These are phyloP conservation scores for Sternarchorhynchus goeldii DNA, from an alignment of 2,797 vertebrate genomes.

Conservation along the genomic window DNA sequence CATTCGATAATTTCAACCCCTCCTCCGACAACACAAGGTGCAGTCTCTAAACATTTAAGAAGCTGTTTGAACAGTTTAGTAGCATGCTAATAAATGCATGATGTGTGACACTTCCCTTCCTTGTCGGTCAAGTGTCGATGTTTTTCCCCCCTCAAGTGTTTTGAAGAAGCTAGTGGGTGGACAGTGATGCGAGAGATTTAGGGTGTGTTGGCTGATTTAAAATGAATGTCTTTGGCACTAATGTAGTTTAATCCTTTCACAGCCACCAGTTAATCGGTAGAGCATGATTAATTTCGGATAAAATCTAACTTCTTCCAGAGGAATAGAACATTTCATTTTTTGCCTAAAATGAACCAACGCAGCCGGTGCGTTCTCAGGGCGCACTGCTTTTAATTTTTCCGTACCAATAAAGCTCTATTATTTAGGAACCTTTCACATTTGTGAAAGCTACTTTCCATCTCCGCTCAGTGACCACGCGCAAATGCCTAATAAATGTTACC, in stretches of 20 bases:
- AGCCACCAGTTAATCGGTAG: no score
- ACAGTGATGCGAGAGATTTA: neutral
- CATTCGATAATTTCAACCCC: no score
- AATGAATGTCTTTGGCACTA: neutral
- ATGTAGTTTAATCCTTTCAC: no score
- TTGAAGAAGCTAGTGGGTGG: neutral
- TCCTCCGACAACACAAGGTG: no score
- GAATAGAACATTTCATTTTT: constrained; percentile 9
- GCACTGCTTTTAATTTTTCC: neutral
- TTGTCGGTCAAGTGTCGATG: neutral
- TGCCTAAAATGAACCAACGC: neutral
- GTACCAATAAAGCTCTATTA: neutral
- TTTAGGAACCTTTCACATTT: neutral
- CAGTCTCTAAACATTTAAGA: no score
- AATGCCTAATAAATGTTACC: neutral
- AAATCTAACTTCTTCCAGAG: neutral
- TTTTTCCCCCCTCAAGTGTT: no score
- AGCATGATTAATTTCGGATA: no score
- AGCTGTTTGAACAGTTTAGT: no score
- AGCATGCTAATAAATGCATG: neutral
- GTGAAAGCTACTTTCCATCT: neutral
- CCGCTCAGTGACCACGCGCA: neutral
- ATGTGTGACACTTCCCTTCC: constrained; percentile 3
- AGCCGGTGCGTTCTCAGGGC: neutral
- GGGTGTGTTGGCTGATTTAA: neutral